Evolutionary conservation across 2,888 invertebrate species (phyloP), one percentile per base, ranked within the genome.

Genomic region (Amitus sp.): DNA sequence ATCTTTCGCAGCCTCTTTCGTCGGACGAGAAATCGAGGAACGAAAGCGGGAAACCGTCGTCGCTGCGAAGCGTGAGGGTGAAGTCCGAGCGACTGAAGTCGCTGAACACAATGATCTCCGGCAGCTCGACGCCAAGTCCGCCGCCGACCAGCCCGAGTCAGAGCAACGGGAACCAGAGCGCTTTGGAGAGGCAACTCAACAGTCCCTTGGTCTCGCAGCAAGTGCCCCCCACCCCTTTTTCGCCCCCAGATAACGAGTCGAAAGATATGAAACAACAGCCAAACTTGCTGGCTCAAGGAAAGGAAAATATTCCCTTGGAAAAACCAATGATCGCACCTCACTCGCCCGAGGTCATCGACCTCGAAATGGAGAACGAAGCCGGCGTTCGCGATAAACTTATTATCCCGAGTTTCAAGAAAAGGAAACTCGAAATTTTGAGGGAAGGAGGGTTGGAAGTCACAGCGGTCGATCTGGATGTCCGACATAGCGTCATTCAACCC

Each of bases 391-490:
- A 79, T 48, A 79, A 81, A 50, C 75, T 82, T 30, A 77, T 82
- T 56, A 78, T 83, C 68, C 82, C 81, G 30, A 83, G 82, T 58
- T 86, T 90, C 65, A 90, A 90, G 80, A 87, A 86, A 70, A 87
- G 89, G 64, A 91, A 91, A 73, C 83, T 92, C 5, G 92, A 92
- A 67, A 91, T 92, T 39, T 83, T 92, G 33, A 89, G 90, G 56
- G 90, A 91, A 71, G 87, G 91, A 10, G 92, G 92, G 4, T 82
- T 92, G 2, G 91, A 92, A 75, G 91, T 92, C 1, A 92, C 91
- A 0, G 88, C 91, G 0, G 86, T 91, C 18, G 78, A 83, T 20
- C 63, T 78, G 62, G 78, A 80, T 39, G 2, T 74, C 73, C 13
- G 84, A 76, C 79, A 86, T 74, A 28, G 84, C 79, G 40, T 87